Conservation (phyloP, 2,113 vertebrate species). For the Pipra filicauda region DNA sequence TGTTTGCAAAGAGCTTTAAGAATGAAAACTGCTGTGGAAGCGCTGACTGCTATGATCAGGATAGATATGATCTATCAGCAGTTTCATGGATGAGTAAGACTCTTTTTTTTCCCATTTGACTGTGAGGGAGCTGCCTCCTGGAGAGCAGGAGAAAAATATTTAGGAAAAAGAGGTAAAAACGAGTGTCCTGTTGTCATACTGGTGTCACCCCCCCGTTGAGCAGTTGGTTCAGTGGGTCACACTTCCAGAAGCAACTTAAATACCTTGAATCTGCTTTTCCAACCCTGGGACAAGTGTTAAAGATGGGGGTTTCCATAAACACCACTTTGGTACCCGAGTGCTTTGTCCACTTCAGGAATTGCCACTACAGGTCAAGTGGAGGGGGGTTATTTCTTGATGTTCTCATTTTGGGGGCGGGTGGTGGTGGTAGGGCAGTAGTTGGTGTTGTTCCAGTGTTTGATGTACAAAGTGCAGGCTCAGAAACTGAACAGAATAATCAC, state of each 20-base stretch:
- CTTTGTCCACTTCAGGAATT: neutral
- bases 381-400: neutral
- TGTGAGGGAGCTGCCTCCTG: neutral
- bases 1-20: slow-evolving; percentile 21
- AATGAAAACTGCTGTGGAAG: slow-evolving; percentile 17
- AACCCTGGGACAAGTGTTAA: neutral
- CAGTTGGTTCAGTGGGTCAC: neutral
- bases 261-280: neutral
- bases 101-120: neutral
- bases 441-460: neutral
- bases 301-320: neutral
- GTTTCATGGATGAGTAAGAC: neutral
- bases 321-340: neutral
- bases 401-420: neutral
- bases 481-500: neutral
- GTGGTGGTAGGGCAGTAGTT: neutral
- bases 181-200: neutral
- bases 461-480: neutral
- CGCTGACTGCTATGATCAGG: slow-evolving; percentile 21
- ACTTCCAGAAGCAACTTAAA: neutral
- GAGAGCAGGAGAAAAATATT: neutral
- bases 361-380: neutral
- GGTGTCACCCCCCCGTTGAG: neutral
- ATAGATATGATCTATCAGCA: slow-evolving; percentile 28
- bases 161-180: fast-evolving